Conservation (phyloP, 2,797 vertebrate species). For the Alouatta caraya region DNA sequence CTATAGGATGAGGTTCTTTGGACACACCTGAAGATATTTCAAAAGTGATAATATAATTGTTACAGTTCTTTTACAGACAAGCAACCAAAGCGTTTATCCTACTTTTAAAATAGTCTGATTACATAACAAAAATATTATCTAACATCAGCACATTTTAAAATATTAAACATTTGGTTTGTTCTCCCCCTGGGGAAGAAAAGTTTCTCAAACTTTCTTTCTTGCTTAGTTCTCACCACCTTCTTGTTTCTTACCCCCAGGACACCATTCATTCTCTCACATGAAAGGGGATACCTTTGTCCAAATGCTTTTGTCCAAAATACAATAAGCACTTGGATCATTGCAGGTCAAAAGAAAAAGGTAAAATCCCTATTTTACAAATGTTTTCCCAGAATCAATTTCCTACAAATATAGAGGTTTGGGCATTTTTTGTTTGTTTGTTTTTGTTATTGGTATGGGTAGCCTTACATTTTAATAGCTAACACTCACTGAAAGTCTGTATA, state of each 20-base stretch:
- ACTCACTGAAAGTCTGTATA: neutral
- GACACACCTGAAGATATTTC: neutral
- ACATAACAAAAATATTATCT: neutral
- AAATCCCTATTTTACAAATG: neutral
- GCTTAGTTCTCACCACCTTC: neutral
- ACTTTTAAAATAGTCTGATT: neutral
- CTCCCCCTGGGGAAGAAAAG: neutral
- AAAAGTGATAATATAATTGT: neutral
- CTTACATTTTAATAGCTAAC: neutral
- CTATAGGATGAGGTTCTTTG: neutral
- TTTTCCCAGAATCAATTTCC: neutral
- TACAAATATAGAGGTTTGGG: neutral
- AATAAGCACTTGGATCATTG: neutral
- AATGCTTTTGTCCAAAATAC: neutral
- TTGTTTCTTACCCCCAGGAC: neutral
- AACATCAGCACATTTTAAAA: conserved; percentile 14
- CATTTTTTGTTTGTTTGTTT: neutral
- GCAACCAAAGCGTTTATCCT: neutral
- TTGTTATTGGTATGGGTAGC: neutral
- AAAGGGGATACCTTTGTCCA: neutral
- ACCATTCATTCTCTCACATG: neutral
- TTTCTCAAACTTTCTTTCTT: neutral
- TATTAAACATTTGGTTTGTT: neutral
- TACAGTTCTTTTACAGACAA: neutral
- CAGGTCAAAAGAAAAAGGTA: neutral